Percentiles rank a stretch among this genome's conserved stretches.
These are phyloP conservation scores for Tursiops truncatus DNA, from an alignment of 2,113 vertebrate genomes.

Conservation along the genomic window DNA sequence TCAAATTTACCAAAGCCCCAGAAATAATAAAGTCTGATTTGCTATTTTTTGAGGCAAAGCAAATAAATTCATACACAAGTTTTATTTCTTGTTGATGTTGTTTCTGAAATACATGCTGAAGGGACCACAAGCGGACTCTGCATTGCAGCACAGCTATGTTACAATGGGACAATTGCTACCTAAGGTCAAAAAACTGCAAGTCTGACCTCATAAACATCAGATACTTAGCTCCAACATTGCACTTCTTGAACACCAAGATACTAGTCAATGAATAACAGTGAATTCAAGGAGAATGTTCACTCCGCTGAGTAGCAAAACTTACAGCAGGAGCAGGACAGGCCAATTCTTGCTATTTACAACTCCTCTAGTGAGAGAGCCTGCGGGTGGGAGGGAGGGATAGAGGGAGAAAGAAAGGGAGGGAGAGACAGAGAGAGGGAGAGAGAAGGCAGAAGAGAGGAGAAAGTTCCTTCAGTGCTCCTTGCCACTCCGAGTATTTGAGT, in stretches of 20 bases:
- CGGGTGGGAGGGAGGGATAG: too few relatives aligned
- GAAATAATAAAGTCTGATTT: not conserved
- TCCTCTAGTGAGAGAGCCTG: not conserved
- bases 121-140: not conserved
- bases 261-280: not conserved
- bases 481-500: constrained; percentile 27
- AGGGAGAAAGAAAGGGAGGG: not conserved
- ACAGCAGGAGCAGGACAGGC: accelerated
- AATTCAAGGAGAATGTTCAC: not conserved
- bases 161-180: not conserved
- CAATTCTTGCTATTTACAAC: not conserved
- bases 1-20: not conserved
- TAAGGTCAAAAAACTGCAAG: not conserved
- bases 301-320: not conserved
- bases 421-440: not conserved
- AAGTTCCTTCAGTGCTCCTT: not conserved
- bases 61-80: not conserved
- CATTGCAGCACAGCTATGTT: accelerated
- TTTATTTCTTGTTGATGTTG: not conserved
- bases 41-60: not conserved
- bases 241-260: not conserved
- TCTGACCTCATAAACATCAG: not conserved
- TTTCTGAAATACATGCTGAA: not conserved
- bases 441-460: not conserved
- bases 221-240: not conserved